Percentiles rank a stretch among this genome's conserved stretches.
phyloP scores from a whole-genome alignment of 1,140 invertebrate genomes.

The Aphidius ervi region DNA sequence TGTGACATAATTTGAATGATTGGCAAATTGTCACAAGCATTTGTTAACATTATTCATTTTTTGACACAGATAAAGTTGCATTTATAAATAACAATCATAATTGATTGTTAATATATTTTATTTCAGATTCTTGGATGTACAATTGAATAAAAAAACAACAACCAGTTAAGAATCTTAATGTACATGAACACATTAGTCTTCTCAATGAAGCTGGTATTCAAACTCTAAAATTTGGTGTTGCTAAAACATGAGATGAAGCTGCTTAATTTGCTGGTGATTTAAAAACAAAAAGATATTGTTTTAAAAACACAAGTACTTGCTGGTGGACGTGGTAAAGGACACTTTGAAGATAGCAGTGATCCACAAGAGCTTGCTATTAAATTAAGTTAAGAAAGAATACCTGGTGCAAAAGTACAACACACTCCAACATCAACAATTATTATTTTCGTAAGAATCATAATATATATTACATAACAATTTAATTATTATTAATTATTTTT shows the following conservation, averaged over 20 bases:
- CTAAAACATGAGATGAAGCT: conserved; percentile 80
- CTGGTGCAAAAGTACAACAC: conserved; percentile 75
- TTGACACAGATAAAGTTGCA: no score
- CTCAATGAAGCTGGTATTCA: conserved; percentile 81
- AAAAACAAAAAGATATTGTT: conserved; percentile 82
- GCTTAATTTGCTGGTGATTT: conserved; percentile 74
- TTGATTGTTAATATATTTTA: no score
- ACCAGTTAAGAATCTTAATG: conserved; percentile 76
- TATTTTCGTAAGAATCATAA: conserved; percentile 61
- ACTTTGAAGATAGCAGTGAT: conserved; percentile 87
- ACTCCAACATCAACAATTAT: conserved; percentile 66
- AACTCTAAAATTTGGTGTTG: conserved; percentile 91
- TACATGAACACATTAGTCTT: conserved; percentile 89
- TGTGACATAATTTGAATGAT: no score
- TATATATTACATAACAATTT: no score
- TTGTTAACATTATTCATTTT: no score
- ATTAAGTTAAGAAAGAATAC: conserved; percentile 75
- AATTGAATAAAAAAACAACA: conserved; percentile 55
- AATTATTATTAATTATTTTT: no score
- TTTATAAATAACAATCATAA: no score
- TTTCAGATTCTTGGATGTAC: conserved; percentile 50
- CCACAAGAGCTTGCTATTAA: conserved; percentile 73
- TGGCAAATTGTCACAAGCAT: no score
- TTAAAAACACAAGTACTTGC: conserved; percentile 97
- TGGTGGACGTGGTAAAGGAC: conserved; percentile 90